Conservation (phyloP, 2,113 vertebrate genomes). For the Cyprinus carpio region DNA sequence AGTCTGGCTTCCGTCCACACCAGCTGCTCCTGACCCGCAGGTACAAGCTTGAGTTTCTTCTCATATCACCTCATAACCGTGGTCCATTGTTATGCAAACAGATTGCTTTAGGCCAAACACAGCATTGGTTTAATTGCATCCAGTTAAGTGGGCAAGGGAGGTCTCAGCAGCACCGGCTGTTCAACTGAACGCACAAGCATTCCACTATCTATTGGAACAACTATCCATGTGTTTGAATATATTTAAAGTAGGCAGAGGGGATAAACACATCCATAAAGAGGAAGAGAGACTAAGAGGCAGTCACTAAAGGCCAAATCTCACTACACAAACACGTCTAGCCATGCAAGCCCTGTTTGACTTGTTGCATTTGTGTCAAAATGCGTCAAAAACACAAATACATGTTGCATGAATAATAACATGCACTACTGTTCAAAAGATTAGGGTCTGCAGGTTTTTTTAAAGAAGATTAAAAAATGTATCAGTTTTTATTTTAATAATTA, state of each 20-base stretch:
- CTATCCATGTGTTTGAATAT: not conserved
- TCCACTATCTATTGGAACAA: not conserved
- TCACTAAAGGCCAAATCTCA: not conserved
- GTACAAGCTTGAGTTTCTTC: not conserved
- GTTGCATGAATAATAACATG: too few species aligned
- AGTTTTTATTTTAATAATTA: too few species aligned
- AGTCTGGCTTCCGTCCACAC: constrained; percentile 3
- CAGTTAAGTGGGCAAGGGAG: constrained; percentile 33
- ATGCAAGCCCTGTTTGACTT: not conserved
- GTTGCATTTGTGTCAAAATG: too few species aligned
- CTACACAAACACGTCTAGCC: not conserved
- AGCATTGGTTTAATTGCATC: constrained; percentile 38
- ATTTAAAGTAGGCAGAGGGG: not conserved
- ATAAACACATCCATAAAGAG: constrained; percentile 2
- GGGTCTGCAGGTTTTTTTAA: too few species aligned
- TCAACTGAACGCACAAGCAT: constrained; percentile 3
- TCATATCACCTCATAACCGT: constrained; percentile 19
- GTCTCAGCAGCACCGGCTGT: constrained; percentile 14
- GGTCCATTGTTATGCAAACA: constrained; percentile 44
- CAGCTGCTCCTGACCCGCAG: not conserved
- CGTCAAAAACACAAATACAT: not conserved
- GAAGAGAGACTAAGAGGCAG: not conserved
- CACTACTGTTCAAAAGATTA: too few species aligned
- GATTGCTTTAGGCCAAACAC: constrained; percentile 32
- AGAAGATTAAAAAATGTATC: too few species aligned